Conservation (phyloP, 2,888 invertebrate genomes). For the Amblyjoppa fuscipennis region DNA sequence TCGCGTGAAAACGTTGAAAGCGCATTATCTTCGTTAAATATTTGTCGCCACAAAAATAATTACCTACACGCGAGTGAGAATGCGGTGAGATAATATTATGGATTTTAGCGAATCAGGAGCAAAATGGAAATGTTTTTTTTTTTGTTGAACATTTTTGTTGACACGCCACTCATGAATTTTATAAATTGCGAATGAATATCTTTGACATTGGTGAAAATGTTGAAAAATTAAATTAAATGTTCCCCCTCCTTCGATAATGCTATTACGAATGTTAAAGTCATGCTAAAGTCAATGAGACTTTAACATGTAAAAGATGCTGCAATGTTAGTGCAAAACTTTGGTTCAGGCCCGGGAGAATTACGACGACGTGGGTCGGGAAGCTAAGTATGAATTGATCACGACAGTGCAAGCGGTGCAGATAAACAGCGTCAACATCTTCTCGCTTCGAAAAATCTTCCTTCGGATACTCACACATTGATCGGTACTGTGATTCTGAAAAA, state of each 20-base stretch:
- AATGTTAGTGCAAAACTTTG: neutral
- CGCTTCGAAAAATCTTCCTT: conserved; percentile 77
- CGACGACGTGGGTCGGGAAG: conserved; percentile 23
- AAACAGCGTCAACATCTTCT: conserved; percentile 77
- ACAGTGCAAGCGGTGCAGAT: conserved; percentile 80
- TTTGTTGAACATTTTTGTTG: neutral
- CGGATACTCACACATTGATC: conserved; percentile 86
- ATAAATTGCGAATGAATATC: no score
- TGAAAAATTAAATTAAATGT: no score
- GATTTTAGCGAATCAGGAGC: neutral
- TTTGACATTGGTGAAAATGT: no score
- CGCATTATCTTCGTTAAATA: neutral
- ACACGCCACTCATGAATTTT: no score
- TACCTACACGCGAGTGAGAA: neutral
- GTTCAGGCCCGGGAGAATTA: conserved; percentile 4
- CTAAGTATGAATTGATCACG: conserved; percentile 59
- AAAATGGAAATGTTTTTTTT: neutral
- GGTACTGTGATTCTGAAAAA: conserved; percentile 86
- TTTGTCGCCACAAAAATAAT: neutral
- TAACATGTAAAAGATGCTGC: neutral
- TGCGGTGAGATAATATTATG: neutral
- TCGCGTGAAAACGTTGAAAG: conserved; percentile 16
- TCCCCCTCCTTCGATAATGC: no score
- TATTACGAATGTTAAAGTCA: no score
- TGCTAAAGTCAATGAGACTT: neutral